These are phyloP conservation scores for Cantharis nigra DNA, from an alignment of 2,888 invertebrate genomes.

Conservation along the genomic window DNA sequence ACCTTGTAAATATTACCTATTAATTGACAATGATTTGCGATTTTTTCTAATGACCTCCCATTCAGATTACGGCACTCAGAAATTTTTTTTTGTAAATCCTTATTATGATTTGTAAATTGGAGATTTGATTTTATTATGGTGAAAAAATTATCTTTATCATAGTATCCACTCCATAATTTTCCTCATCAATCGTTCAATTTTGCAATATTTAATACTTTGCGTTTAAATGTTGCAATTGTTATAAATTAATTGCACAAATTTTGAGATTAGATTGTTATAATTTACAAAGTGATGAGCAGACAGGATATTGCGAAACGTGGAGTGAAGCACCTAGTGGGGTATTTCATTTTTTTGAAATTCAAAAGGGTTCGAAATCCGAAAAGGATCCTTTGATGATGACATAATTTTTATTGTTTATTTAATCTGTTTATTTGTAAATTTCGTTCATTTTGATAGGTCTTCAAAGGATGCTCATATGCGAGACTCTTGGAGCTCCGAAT, in stretches of 20 bases:
- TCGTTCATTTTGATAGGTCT: too few relatives aligned
- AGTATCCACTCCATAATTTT: background rate
- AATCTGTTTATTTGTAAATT: too few relatives aligned
- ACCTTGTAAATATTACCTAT: background rate
- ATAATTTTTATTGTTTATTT: too few relatives aligned
- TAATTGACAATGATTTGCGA: background rate
- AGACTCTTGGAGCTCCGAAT: too few relatives aligned
- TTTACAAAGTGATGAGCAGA: background rate
- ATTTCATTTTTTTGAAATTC: too few relatives aligned
- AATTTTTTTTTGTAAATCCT: background rate
- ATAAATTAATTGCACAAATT: background rate
- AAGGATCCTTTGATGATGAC: too few relatives aligned
- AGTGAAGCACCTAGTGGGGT: too few relatives aligned
- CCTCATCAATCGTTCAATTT: background rate
- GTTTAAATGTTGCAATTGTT: background rate
- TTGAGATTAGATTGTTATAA: background rate
- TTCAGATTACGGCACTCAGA: background rate
- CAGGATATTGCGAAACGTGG: background rate
- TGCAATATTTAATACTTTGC: background rate
- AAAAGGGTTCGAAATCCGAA: too few relatives aligned
- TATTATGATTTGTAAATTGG: too few relatives aligned
- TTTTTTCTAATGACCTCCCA: background rate
- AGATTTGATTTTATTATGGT: too few relatives aligned
- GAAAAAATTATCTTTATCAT: background rate
- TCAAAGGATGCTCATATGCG: too few relatives aligned